Evolutionary conservation across 2,113 vertebrate genomes (phyloP), one percentile per base, ranked within the genome.

Genomic region (Serilophus lunatus): DNA sequence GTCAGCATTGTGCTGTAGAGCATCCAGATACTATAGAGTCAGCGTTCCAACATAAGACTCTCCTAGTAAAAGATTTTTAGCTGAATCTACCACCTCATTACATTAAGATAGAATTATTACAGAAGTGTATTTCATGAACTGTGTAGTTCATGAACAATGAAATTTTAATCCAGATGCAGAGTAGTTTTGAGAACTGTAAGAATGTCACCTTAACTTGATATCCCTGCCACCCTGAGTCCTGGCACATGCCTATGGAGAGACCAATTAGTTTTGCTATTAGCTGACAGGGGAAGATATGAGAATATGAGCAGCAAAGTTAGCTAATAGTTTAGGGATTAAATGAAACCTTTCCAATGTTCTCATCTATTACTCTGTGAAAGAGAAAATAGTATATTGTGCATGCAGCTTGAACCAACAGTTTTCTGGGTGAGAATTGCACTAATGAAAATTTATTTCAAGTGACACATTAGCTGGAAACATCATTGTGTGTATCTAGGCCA

Each of bases 151-250:
- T 1, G 17, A 90, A 72, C 76, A 86, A 57, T 80, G 72, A 90
- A 83, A 88, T 86, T 93, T 81, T 91, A 91, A 84, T 87, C 93
- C 85, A 78, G 36, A n/a, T 84, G 69, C 77, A 68, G 8, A 78
- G 56, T 86, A 83, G 68, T 86, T 78, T 63, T 68, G 64, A 71
- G 50, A 90, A 92, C 38, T 78, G 23, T 59, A 64, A 81, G n/a
- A 61, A 76, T 68, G 40, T 56, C 11, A 12, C 88, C n/a, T 53
- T 72, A 57, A 31, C 24, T 75, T 89, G 49, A 38, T 88, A 78
- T 47, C 28, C 24, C 18, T 35, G 49, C 38, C n/a, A 86, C 49
- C 60, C 79, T 92, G 82, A 84, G 78, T 66, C 22, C 35, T 86
- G 49, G 7, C 28, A 40, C 60, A 60, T 49, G 10, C 47, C 20